A percentile compares a stretch with the other conserved stretches of the same genome.
phyloP scores from a whole-genome alignment of 2,797 vertebrate species.

The Columba guinea region DNA sequence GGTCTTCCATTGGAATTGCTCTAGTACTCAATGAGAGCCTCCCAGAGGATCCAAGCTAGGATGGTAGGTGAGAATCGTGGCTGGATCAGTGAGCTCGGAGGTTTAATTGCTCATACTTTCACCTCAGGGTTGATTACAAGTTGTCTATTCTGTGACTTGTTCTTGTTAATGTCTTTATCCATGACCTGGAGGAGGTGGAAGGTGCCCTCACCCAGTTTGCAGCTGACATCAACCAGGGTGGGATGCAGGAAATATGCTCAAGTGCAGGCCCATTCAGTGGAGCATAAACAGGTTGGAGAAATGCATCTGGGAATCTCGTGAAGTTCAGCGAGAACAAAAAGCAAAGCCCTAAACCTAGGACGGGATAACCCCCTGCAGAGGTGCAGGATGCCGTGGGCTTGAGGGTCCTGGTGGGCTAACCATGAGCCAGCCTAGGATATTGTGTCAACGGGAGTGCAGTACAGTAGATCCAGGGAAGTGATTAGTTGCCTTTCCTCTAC shows the following conservation, averaged over 20 bases:
- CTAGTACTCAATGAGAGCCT: not conserved
- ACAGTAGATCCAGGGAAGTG: not conserved
- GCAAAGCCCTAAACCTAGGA: not conserved
- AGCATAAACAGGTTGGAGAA: not conserved
- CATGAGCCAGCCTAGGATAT: not conserved
- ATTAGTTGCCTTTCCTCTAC: not conserved
- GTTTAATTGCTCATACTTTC: not conserved
- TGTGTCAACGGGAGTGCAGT: not conserved
- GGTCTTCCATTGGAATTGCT: not conserved
- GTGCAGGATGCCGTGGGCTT: not conserved
- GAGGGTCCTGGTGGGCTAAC: fast-evolving
- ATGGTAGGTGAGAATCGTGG: not conserved
- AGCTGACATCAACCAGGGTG: not conserved
- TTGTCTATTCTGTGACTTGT: not conserved
- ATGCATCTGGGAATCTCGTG: not conserved
- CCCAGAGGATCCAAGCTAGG: not conserved
- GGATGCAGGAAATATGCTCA: not conserved
- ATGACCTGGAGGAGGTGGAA: not conserved
- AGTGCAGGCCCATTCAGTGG: not conserved
- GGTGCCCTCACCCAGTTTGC: not conserved
- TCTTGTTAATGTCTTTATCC: not conserved
- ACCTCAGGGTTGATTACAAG: not conserved
- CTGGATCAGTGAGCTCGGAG: not conserved
- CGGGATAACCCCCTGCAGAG: not conserved
- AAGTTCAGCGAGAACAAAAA: not conserved